Conservation (phyloP, 2,888 invertebrate species). For the Zonitis immaculata region DNA sequence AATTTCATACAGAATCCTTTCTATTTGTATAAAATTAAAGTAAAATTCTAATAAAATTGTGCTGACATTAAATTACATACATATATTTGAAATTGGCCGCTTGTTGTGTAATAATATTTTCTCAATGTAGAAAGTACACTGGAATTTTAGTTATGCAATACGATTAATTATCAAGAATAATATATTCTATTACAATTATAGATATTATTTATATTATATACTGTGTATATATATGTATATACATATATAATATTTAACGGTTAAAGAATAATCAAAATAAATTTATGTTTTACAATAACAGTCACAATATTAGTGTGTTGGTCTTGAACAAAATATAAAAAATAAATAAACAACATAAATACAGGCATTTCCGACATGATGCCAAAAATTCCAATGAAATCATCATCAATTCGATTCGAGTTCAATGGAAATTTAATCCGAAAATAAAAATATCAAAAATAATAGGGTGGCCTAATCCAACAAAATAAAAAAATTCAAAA, state of each 20-base stretch:
- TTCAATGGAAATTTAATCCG: background rate
- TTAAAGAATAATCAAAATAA: slow-evolving; percentile 1
- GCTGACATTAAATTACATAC: slow-evolving; percentile 19
- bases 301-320: background rate
- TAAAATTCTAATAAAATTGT: slow-evolving; percentile 3
- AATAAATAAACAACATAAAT: background rate
- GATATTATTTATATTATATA: slow-evolving; percentile 10
- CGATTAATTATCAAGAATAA: slow-evolving; percentile 18
- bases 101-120: slow-evolving; percentile 23
- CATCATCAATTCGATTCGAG: too few species aligned
- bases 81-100: slow-evolving; percentile 19
- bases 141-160: slow-evolving; percentile 22
- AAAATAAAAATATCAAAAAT: background rate
- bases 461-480: background rate
- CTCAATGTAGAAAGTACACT: slow-evolving; percentile 22
- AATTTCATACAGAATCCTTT: slow-evolving; percentile 14
- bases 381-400: slow-evolving; percentile 1
- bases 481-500: too few species aligned
- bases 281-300: background rate
- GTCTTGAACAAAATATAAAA: background rate
- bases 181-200: slow-evolving; percentile 4
- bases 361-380: slow-evolving; percentile 9
- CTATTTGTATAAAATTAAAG: background rate
- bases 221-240: background rate
- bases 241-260: too few species aligned